Percentiles rank a stretch among this genome's conserved stretches.
Conservation (phyloP, 2,888 invertebrate genomes). For the Drosophila macrospina region DNA sequence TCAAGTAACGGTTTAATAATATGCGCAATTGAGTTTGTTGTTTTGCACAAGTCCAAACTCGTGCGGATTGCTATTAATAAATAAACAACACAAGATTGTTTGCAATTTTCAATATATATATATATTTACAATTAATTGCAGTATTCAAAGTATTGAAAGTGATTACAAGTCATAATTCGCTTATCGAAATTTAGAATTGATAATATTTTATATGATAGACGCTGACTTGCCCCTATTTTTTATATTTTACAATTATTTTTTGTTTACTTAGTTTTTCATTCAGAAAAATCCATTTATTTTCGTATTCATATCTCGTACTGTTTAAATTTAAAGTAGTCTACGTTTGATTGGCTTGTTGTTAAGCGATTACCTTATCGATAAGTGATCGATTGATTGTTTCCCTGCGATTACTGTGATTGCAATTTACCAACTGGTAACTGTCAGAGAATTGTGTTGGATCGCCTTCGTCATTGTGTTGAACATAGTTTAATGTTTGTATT, state of each 20-base stretch:
- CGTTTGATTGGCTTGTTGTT: neutral
- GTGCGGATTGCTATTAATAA: conserved; percentile 1
- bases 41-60: conserved; percentile 7
- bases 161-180: too few relatives aligned
- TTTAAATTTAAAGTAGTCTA: neutral
- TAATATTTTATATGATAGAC: neutral
- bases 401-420: neutral
- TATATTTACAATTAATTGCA: neutral
- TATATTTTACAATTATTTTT: neutral
- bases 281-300: too few relatives aligned
- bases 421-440: too few relatives aligned
- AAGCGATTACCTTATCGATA: conserved; percentile 1
- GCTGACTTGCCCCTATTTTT: neutral
- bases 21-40: conserved; percentile 8
- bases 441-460: too few relatives aligned
- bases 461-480: neutral
- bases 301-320: neutral
- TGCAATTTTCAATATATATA: neutral
- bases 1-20: conserved; percentile 29
- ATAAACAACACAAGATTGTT: neutral
- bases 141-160: neutral
- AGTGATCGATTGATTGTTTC: neutral
- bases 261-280: neutral
- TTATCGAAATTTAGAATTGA: too few relatives aligned
- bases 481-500: neutral